Base-by-base conservation (phyloP, 1,140 invertebrate genomes). In the Ephestia elutella region DNA sequence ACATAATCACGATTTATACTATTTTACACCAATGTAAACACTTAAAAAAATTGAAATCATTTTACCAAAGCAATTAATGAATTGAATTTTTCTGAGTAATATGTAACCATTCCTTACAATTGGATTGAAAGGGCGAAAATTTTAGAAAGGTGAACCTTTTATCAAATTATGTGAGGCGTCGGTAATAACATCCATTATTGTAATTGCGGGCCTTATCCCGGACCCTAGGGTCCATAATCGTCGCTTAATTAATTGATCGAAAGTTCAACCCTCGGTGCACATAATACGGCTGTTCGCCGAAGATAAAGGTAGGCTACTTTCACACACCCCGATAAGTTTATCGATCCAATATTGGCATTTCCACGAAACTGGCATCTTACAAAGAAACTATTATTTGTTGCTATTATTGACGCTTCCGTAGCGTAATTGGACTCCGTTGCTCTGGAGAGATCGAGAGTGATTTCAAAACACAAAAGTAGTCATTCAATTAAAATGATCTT, bases 211-310 rank as follows among this genome's bases (percentile, higher is more conserved):
- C 70, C 68, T 76, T 77, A 75, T 72, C 71, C 66, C 62, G 63
- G 50, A 66, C 66, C 71, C 73, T 78, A 69, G 76, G 59, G 70
- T 73, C 66, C 68, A 65, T 79, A 82, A 83, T 85, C 77, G 82
- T 80, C 73, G 76, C 65, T 71, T 85, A 87, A 87, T 87, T 87
- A 87, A 87, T 87, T 85, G 85, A 87, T 87, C 77, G 85, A 82
- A 84, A 84, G 73, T 82, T 82, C 70, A 82, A 77, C 78, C 82
- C 80, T 78, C 74, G 65, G 76, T 76, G 78, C 81, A 80, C 80
- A 79, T 84, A 82, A 81, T 84, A 79, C 67, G 80, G 66, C 79
- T 86, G 84, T 76, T 82, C 73, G 77, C 75, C 70, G 63, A 65
- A 84, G 84, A 86, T 87, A 87, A 87, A 86, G 78, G 80, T 73